Evolutionary conservation across 2,113 vertebrate species (phyloP).

Genomic region (Oryzias woworae): DNA sequence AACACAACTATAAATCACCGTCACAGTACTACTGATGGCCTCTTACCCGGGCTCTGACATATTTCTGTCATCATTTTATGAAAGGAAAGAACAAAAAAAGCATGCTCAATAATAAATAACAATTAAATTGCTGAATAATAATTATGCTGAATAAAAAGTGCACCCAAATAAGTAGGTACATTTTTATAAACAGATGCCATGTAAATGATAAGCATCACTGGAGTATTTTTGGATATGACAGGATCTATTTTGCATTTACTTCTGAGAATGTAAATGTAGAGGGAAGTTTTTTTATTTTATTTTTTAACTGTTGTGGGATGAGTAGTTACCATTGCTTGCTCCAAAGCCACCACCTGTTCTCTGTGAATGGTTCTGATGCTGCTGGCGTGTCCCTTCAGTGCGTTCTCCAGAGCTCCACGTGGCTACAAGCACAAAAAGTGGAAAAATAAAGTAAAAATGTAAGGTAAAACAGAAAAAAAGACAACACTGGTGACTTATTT

Average conservation of each 20-base stretch:
- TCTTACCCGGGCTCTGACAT: conserved; percentile 85
- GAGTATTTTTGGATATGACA: too few species aligned
- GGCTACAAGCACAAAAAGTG: conserved; percentile 71
- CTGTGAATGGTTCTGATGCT: conserved; percentile 82
- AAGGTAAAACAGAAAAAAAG: neutral
- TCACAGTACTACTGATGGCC: conserved; percentile 13
- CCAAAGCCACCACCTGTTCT: conserved; percentile 84
- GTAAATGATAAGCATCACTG: too few species aligned
- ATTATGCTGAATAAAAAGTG: neutral
- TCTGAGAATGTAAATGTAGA: neutral
- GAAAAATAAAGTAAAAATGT: neutral
- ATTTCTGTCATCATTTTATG: conserved; percentile 83
- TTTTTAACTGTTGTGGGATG: conserved; percentile 5
- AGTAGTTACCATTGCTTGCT: conserved; percentile 86
- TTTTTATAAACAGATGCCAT: too few species aligned
- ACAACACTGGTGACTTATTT: too few species aligned
- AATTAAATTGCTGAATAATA: neutral
- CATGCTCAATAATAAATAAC: too few species aligned
- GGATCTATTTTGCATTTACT: neutral
- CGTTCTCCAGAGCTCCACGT: conserved; percentile 84
- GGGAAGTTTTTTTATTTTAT: neutral
- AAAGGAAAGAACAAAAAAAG: conserved; percentile 9
- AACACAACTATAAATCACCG: conserved; percentile 11
- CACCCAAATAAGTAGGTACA: neutral
- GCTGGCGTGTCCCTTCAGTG: conserved; percentile 82